phyloP scores from a whole-genome alignment of 1,140 invertebrate species.

The Saxidomus purpurata region DNA sequence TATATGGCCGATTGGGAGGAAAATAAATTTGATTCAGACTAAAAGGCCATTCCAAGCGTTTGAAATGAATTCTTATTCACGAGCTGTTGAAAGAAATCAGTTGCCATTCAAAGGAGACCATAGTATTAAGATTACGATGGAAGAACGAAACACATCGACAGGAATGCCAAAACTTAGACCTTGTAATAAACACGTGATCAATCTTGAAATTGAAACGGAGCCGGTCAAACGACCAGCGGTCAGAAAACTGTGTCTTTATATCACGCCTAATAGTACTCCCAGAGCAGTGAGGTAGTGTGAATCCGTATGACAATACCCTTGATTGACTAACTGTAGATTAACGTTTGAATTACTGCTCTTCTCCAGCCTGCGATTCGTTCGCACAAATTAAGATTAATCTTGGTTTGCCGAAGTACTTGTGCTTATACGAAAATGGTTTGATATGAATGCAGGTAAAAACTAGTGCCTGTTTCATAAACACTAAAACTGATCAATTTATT shows the following conservation, averaged over 20 bases:
- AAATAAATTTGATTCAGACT: slow-evolving; percentile 43
- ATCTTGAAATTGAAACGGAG: slow-evolving; percentile 31
- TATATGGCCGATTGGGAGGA: slow-evolving; percentile 59
- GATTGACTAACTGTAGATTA: too few relatives aligned
- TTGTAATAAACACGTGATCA: slow-evolving; percentile 13
- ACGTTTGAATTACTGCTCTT: too few relatives aligned
- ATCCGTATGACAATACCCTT: too few relatives aligned
- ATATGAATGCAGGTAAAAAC: too few relatives aligned
- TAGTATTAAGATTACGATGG: background rate
- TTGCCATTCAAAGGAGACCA: slow-evolving; percentile 54
- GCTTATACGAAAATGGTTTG: background rate
- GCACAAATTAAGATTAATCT: too few relatives aligned
- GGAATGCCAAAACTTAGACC: background rate
- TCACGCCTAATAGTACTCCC: slow-evolving; percentile 32
- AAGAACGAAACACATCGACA: background rate
- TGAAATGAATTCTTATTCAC: slow-evolving; percentile 62
- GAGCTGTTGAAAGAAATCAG: slow-evolving; percentile 48
- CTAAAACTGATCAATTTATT: too few relatives aligned
- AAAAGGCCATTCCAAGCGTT: slow-evolving; percentile 50
- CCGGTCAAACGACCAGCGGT: slow-evolving; percentile 18
- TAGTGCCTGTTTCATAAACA: too few relatives aligned
- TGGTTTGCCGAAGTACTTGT: background rate
- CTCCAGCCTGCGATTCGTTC: too few relatives aligned
- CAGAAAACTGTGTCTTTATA: slow-evolving; percentile 45
- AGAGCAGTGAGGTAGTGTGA: slow-evolving; percentile 20